These are phyloP conservation scores for Gambelia wislizenii DNA, from an alignment of 2,797 vertebrate species.

Conservation along the genomic window DNA sequence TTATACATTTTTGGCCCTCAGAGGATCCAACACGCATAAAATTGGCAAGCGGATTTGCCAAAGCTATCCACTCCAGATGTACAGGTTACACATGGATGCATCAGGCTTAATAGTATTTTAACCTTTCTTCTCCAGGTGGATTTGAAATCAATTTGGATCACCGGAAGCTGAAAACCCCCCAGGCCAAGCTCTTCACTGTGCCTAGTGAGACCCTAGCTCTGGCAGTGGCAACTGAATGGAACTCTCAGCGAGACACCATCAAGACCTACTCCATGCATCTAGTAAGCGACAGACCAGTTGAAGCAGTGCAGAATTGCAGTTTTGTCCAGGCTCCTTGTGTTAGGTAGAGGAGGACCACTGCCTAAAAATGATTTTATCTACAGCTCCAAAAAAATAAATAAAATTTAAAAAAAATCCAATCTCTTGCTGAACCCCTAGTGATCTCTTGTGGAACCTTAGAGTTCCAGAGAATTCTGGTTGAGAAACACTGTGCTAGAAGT, in stretches of 20 bases:
- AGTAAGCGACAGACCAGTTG: conserved; percentile 75
- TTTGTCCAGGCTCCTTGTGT: accelerated
- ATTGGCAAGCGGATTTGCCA: no score
- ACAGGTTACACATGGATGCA: neutral
- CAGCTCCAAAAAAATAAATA: no score
- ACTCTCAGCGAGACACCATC: conserved; percentile 91
- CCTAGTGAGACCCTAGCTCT: conserved; percentile 93
- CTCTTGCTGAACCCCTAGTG: no score
- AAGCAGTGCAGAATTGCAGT: neutral
- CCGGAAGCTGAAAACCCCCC: conserved; percentile 93
- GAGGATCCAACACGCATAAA: no score
- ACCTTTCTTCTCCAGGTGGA: conserved; percentile 80
- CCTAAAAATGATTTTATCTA: no score
- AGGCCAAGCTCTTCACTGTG: conserved; percentile 91
- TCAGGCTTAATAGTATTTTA: neutral
- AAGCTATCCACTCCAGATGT: no score
- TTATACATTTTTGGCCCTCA: no score
- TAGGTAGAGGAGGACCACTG: accelerated
- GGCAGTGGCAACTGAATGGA: conserved; percentile 96
- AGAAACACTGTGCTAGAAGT: neutral
- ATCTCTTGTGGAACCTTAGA: no score
- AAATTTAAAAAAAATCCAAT: no score
- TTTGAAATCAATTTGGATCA: conserved; percentile 95
- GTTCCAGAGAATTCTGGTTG: neutral
- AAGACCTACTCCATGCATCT: conserved; percentile 97